phyloP scores from a whole-genome alignment of 2,113 vertebrate species.

The Ginglymostoma cirratum region DNA sequence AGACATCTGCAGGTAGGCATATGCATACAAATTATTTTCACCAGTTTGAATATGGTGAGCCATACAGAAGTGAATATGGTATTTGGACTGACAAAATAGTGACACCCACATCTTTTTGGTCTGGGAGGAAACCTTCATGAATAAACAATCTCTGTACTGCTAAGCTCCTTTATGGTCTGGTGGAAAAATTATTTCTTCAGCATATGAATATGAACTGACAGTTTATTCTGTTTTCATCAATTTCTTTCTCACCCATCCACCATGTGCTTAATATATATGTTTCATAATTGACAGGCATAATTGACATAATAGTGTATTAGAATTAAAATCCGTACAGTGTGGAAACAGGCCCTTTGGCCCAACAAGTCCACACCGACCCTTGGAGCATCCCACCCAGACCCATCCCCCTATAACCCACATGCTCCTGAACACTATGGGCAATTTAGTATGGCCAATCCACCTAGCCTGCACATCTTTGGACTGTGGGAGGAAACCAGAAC shows the following conservation, averaged over 20 bases:
- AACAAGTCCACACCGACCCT: no score
- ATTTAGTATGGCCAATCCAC: no score
- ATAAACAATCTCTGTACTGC: not conserved
- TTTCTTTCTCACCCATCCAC: not conserved
- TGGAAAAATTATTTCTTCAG: not conserved
- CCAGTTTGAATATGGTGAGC: not conserved
- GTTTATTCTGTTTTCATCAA: not conserved
- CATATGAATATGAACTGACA: not conserved
- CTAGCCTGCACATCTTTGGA: no score
- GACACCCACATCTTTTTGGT: not conserved
- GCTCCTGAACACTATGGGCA: no score
- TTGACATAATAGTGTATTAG: no score
- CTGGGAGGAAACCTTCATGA: not conserved
- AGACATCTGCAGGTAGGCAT: constrained; percentile 84
- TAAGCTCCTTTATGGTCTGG: not conserved
- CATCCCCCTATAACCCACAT: no score
- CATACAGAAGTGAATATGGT: not conserved
- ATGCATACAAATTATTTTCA: not conserved
- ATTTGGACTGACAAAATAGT: not conserved
- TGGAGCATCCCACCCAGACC: no score
- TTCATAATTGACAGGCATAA: not conserved
- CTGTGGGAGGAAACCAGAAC: no score
- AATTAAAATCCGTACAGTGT: no score
- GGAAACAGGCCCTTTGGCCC: no score
- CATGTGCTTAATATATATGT: not conserved